Base-by-base conservation (phyloP, 2,888 invertebrate species). In the Tholera decimalis region DNA sequence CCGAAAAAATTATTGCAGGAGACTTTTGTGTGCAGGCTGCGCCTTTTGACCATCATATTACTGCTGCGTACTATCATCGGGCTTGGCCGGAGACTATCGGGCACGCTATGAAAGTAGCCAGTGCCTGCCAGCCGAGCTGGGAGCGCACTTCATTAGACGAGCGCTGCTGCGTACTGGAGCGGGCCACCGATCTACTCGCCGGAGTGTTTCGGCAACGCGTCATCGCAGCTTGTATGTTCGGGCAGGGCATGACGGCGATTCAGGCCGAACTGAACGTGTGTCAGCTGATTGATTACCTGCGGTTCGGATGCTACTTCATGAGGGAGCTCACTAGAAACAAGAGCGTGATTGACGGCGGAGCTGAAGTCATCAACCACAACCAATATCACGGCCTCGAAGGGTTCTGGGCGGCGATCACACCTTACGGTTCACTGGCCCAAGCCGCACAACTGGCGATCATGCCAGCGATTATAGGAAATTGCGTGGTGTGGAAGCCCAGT, bases 351-450 rank as follows among this genome's bases (percentile, higher is more conserved):
- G 97, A 97, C 69, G 91, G 97, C 82, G 93, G 96, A 0, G 96
- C 96, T 56, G 96, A 96, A 20, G 97, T 97, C 0, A 96, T 97
- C 78, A 99, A 99, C 90, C 97, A 96, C 2, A 95, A 98, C 95
- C 96, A 97, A 66, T 98, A 97, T 91, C 96, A 99, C 69, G 98
- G 98, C 41, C 96, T 98, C 85, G 98, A 98, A 94, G 99, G 99
- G 35, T 99, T 99, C 90, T 97, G 99, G 79, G 99, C 99, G 2
- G 98, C 99, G 0, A 97, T 99, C 15, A 98, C 98, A 33, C 99
- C 99, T 0, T 99, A 99, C 89, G 99, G 99, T 92, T 99, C 99
- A 90, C 98, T 99, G 15, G 99, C 99, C 22, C 99, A 99, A 85
- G 99, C 99, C 68, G 99, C 99, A 39, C 98, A 99, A 93, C 96